Base-by-base conservation (phyloP, 2,888 invertebrate genomes). In the Limenitis camilla region DNA sequence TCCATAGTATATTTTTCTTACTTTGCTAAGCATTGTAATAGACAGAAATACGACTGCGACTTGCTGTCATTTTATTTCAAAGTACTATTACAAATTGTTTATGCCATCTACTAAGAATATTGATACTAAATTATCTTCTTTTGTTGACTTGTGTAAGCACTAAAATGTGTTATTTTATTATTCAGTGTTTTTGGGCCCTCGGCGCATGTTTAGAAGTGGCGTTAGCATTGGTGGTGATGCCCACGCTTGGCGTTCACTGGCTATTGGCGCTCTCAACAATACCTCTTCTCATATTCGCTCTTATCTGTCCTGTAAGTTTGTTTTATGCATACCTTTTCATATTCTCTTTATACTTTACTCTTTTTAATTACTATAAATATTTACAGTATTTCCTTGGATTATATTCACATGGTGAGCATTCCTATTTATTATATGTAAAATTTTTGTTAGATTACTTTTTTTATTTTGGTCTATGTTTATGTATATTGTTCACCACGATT, bases 131-230 rank as follows among this genome's bases (percentile, higher is more conserved):
- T 4, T 35, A 35, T 35, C n/a, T 35, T 5, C 8, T 35, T 35
- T 35, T 35, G 8, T 1, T 35, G 35, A 35, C 35, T 35, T 35
- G n/a, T 35, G 9, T 35, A 35, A 32, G 8, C 9, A 47, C 50
- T 42, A 45, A 27, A 31, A 30, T 41, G 6, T 33, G 41, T 38
- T 31, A 27, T 32, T 33, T 35, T 30, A 40, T 39, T 52, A 51
- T 70, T 29, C 77, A 95, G 94, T 95, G 96, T 86, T 98, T 98
- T 86, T 98, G 97, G 98, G 97, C 97, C 1, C 89, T 98, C 40
- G 98, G 98, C 33, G 96, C 97, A 7, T 97, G 96, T 76, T 91
- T 97, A 71, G 97, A 97, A 84, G 96, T 97, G 44, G 91, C 96
- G 19, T 83, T 98, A 58, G 97, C 97, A 9, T 87, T 97, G 62